Evolutionary conservation across 2,888 invertebrate genomes (phyloP).

Genomic region (Mesoligia furuncula): DNA sequence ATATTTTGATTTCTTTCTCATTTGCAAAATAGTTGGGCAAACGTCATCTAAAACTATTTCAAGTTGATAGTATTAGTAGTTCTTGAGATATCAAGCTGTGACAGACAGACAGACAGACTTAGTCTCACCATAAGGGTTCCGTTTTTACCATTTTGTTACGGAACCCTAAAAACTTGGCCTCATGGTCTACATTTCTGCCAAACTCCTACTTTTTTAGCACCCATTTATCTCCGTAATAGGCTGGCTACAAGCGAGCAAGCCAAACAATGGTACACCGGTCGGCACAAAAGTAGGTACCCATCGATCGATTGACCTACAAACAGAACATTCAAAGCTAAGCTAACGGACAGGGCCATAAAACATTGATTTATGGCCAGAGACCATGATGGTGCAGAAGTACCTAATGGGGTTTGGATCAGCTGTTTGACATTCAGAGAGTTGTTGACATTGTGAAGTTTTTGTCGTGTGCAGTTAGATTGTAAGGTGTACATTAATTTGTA

Average conservation of each 20-base stretch:
- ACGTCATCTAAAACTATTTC: too few species aligned
- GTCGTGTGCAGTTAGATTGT: background rate
- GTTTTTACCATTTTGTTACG: too few species aligned
- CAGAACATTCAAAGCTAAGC: conserved; percentile 37
- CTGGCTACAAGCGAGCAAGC: conserved; percentile 30
- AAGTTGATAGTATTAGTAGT: too few species aligned
- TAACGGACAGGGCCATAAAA: conserved; percentile 37
- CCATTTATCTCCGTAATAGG: conserved; percentile 42
- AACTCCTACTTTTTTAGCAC: conserved; percentile 3
- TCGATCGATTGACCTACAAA: conserved; percentile 65
- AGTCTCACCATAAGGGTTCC: too few species aligned
- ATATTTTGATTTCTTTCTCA: too few species aligned
- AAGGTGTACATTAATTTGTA: background rate
- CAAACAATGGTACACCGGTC: conserved; percentile 42
- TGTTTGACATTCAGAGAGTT: conserved; percentile 34
- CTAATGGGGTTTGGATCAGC: conserved; percentile 33
- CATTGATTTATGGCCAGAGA: conserved; percentile 45
- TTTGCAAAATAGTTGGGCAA: too few species aligned
- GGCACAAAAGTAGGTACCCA: conserved; percentile 35
- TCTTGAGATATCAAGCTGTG: too few species aligned
- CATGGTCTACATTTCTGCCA: background rate
- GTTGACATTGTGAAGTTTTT: background rate
- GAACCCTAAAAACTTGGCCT: background rate
- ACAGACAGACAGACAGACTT: too few species aligned
- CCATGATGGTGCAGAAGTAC: conserved; percentile 18